These are phyloP conservation scores for Sclerurus mexicanus DNA, from an alignment of 2,113 vertebrate genomes.

Conservation along the genomic window DNA sequence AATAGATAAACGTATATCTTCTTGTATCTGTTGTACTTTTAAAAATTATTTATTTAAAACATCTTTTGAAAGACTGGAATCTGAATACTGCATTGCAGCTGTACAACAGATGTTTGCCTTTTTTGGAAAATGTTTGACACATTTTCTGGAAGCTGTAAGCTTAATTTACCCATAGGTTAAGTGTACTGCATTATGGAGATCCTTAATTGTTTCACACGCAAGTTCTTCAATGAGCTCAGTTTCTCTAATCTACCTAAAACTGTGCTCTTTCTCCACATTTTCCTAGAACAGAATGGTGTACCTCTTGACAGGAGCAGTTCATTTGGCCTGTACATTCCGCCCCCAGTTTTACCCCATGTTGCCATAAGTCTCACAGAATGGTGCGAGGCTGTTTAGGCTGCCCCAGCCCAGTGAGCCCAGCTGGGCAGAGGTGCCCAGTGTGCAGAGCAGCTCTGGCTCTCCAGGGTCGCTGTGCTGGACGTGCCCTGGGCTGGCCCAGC, in stretches of 20 bases:
- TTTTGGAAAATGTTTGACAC: background rate
- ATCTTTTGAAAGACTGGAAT: background rate
- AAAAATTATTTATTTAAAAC: background rate
- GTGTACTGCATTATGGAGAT: background rate
- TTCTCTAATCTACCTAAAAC: background rate
- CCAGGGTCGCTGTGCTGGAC: background rate
- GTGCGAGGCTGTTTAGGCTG: too few relatives aligned
- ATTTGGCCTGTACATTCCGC: background rate
- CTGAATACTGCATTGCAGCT: background rate
- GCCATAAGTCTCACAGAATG: accelerated
- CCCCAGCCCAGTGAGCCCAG: background rate
- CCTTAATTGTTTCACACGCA: background rate
- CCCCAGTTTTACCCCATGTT: accelerated
- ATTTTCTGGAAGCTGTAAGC: background rate
- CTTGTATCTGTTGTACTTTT: background rate
- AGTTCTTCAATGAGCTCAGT: accelerated
- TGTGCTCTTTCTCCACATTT: background rate
- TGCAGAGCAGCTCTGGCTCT: accelerated
- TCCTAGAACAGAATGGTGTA: background rate
- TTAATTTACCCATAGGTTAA: background rate
- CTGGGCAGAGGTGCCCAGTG: background rate
- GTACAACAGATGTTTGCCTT: background rate
- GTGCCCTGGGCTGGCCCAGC: background rate
- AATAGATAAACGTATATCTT: background rate
- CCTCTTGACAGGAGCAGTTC: background rate